phyloP scores from a whole-genome alignment of 2,888 invertebrate genomes.

The Drosophila atripex region DNA sequence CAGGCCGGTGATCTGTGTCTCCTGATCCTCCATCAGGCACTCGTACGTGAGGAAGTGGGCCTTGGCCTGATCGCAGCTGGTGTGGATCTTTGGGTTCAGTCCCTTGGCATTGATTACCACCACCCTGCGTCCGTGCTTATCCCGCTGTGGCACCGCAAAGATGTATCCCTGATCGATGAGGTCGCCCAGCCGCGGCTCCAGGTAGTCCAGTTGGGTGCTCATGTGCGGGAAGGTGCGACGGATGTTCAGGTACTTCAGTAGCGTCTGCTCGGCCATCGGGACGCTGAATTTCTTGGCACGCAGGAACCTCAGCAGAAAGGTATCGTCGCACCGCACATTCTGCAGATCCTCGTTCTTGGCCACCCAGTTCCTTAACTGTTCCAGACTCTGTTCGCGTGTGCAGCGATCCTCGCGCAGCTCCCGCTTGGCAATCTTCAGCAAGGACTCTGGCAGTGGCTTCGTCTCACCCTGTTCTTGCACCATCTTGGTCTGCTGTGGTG shows the following conservation, averaged over 20 bases:
- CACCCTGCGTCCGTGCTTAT: conserved; percentile 89
- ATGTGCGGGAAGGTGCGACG: conserved; percentile 88
- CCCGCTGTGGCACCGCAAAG: conserved; percentile 90
- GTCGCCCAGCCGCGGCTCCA: conserved; percentile 86
- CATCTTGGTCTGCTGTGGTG: conserved; percentile 22
- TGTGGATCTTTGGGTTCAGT: conserved; percentile 88
- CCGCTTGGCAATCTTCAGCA: conserved; percentile 85
- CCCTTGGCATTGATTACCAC: conserved; percentile 87
- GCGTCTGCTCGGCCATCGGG: conserved; percentile 90
- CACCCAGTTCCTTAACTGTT: conserved; percentile 89
- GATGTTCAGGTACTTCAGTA: conserved; percentile 91
- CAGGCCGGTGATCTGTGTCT: conserved; percentile 90
- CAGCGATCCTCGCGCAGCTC: conserved; percentile 89
- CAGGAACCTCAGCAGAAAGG: conserved; percentile 90
- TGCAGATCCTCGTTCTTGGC: conserved; percentile 88
- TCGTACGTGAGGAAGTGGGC: conserved; percentile 90
- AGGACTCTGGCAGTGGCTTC: conserved; percentile 60
- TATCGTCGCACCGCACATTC: conserved; percentile 89
- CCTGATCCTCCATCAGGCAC: conserved; percentile 89
- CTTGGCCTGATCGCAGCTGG: conserved; percentile 89
- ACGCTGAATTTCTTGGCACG: conserved; percentile 91
- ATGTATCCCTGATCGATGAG: conserved; percentile 90
- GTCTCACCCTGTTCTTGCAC: conserved; percentile 44
- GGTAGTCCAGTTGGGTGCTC: conserved; percentile 87
- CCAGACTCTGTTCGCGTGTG: conserved; percentile 87